phyloP scores from a whole-genome alignment of 2,797 vertebrate species.

The Artibeus lituratus region DNA sequence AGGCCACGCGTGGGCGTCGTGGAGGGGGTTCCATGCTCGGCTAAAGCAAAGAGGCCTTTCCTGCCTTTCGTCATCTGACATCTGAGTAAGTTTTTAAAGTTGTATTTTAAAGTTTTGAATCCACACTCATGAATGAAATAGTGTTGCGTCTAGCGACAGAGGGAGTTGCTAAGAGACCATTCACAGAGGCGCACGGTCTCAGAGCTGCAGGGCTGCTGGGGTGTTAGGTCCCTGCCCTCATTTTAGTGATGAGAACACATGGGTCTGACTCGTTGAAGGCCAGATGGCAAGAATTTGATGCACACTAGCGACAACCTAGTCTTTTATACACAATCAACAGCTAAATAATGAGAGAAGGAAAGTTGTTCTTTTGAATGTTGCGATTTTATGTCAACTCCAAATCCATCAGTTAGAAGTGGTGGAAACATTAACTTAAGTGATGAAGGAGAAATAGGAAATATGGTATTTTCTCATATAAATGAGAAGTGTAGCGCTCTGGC shows the following conservation, averaged over 20 bases:
- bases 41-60: not conserved
- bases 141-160: constrained; percentile 14
- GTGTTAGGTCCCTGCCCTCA: not conserved
- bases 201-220: not conserved
- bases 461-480: not conserved
- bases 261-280: constrained; percentile 16
- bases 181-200: constrained; percentile 16
- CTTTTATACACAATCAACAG: not conserved
- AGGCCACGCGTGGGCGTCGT: not conserved
- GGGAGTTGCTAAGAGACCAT: constrained; percentile 53
- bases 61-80: not conserved
- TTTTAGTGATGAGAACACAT: not conserved
- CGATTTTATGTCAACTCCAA: constrained; percentile 10
- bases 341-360: not conserved
- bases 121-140: constrained; percentile 16
- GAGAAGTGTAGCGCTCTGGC: not conserved
- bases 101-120: constrained; percentile 44
- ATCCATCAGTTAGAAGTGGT: not conserved
- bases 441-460: not conserved
- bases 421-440: not conserved
- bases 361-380: not conserved
- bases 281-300: not conserved
- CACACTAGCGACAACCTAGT: not conserved
- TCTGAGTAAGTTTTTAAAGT: not conserved
- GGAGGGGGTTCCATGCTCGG: not conserved